These are phyloP conservation scores for Apamea anceps DNA, from an alignment of 2,888 invertebrate genomes.

Conservation along the genomic window DNA sequence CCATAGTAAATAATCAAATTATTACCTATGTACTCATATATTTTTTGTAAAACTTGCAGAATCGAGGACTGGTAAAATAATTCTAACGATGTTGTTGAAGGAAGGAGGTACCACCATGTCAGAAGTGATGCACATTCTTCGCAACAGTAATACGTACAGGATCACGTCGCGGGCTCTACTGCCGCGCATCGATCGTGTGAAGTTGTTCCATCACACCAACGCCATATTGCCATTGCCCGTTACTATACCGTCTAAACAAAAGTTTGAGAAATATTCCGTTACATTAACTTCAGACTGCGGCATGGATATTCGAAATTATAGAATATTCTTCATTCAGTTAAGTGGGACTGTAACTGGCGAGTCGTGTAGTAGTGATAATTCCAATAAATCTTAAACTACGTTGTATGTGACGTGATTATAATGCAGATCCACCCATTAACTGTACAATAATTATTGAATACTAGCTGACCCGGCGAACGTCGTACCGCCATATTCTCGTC, in stretches of 20 bases:
- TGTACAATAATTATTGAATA: background rate
- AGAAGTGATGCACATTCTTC: conserved; percentile 82
- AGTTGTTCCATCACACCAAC: conserved; percentile 77
- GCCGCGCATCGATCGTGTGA: conserved; percentile 77
- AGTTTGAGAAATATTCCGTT: conserved; percentile 80
- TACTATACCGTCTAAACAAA: conserved; percentile 76
- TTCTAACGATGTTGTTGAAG: conserved; percentile 80
- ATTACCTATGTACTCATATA: background rate
- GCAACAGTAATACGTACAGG: conserved; percentile 75
- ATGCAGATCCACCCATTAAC: background rate
- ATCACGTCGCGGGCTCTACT: conserved; percentile 77
- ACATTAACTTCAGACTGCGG: conserved; percentile 85
- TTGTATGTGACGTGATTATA: background rate
- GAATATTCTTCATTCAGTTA: conserved; percentile 77
- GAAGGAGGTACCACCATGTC: conserved; percentile 84
- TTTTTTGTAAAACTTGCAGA: conserved; percentile 72
- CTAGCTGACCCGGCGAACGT: no score
- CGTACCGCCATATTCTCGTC: no score
- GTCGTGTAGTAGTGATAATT: conserved; percentile 12
- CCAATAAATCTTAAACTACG: background rate
- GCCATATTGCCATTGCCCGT: conserved; percentile 77
- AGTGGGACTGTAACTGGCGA: conserved; percentile 24
- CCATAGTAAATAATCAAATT: background rate
- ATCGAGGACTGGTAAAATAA: conserved; percentile 81
- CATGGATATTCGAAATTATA: conserved; percentile 86